Evolutionary conservation across 1,140 invertebrate species (phyloP).

Genomic region (Drosophila suzukii): DNA sequence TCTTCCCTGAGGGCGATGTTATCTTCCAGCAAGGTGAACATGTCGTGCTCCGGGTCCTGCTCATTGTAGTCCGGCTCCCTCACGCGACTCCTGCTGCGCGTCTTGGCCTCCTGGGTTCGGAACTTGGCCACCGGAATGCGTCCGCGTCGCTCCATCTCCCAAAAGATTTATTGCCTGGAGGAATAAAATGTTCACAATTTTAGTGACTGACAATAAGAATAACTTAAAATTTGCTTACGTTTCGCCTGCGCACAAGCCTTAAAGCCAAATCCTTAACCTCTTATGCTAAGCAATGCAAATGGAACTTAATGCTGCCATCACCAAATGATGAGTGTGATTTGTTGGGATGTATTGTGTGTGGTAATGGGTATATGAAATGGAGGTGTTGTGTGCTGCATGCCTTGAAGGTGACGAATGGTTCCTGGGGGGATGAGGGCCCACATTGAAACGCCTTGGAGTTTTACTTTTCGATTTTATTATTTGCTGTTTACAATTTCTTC

Average conservation of each 20-base stretch:
- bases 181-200: background rate
- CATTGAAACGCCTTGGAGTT: slow-evolving; percentile 64
- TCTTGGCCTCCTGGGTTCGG: slow-evolving; percentile 79
- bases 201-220: background rate
- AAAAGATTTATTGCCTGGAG: slow-evolving; percentile 11
- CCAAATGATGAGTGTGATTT: slow-evolving; percentile 46
- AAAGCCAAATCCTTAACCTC: slow-evolving; percentile 58
- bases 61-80: slow-evolving; percentile 80
- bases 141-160: slow-evolving; percentile 69
- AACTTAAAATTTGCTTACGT: slow-evolving; percentile 47
- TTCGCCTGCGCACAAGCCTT: slow-evolving; percentile 49
- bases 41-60: slow-evolving; percentile 81
- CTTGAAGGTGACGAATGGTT: slow-evolving; percentile 12
- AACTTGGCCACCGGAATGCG: slow-evolving; percentile 81
- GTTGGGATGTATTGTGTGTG: slow-evolving; percentile 6
- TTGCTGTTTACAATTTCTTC: slow-evolving; percentile 60
- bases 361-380: slow-evolving; percentile 3
- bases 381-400: slow-evolving; percentile 24
- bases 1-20: slow-evolving; percentile 82
- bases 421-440: slow-evolving; percentile 25
- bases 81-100: slow-evolving; percentile 77
- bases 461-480: slow-evolving; percentile 71
- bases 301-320: slow-evolving; percentile 60
- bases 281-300: slow-evolving; percentile 61
- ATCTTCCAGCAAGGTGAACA: slow-evolving; percentile 81